Evolutionary conservation across 2,113 vertebrate species (phyloP).

Genomic region (Ailurus styani): DNA sequence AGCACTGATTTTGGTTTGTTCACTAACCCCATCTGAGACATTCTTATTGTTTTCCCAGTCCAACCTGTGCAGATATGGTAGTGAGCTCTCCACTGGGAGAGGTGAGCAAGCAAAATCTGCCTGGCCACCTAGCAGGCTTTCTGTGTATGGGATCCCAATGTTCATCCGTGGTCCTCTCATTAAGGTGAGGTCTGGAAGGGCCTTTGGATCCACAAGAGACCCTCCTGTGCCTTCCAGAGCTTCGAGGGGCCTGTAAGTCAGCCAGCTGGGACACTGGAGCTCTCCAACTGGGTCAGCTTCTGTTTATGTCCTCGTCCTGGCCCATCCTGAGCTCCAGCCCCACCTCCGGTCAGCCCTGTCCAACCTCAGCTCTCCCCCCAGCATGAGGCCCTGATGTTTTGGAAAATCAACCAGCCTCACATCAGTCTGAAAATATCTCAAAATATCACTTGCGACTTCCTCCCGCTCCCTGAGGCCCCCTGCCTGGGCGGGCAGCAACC

Average conservation of each 20-base stretch:
- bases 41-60: neutral
- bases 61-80: neutral
- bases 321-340: neutral
- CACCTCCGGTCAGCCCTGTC: neutral
- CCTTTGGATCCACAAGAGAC: neutral
- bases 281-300: slow-evolving; percentile 56
- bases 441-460: slow-evolving; percentile 32
- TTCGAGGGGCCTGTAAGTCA: neutral
- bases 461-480: neutral
- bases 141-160: neutral
- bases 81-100: neutral
- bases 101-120: neutral
- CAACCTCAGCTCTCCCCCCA: neutral
- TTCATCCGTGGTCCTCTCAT: neutral
- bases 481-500: neutral
- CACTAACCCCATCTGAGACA: neutral
- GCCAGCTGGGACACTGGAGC: neutral
- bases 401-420: slow-evolving; percentile 32
- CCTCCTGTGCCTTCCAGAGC: neutral
- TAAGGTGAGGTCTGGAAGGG: neutral
- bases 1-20: neutral
- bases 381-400: slow-evolving; percentile 56
- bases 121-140: neutral
- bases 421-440: slow-evolving; percentile 39
- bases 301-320: slow-evolving; percentile 27